phyloP scores from a whole-genome alignment of 2,113 vertebrate genomes.

The Phodopus roborovskii region DNA sequence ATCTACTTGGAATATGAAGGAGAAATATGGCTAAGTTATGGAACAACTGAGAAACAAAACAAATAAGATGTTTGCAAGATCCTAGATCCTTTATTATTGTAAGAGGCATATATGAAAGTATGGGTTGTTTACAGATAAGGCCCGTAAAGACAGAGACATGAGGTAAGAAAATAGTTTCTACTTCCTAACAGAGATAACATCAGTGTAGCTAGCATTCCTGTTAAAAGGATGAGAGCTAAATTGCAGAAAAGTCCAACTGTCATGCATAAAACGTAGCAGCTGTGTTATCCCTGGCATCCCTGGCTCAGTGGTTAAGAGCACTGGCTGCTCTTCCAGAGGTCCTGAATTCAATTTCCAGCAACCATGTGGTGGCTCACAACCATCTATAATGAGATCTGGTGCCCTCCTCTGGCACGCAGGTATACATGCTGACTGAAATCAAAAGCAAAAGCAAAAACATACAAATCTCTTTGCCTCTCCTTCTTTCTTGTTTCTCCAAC shows the following conservation, averaged over 20 bases:
- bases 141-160: not conserved
- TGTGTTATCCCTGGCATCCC: not conserved
- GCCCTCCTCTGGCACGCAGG: too few relatives aligned
- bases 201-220: not conserved
- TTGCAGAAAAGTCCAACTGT: not conserved
- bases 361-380: too few relatives aligned
- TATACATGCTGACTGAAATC: too few relatives aligned
- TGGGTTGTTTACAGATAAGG: not conserved
- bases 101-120: not conserved
- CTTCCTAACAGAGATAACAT: not conserved
- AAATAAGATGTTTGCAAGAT: not conserved
- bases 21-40: not conserved
- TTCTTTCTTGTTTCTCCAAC: too few relatives aligned
- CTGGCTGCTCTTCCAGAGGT: too few relatives aligned
- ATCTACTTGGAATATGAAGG: not conserved
- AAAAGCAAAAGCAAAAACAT: too few relatives aligned
- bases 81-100: not conserved
- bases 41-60: slow-evolving; percentile 4
- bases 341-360: too few relatives aligned
- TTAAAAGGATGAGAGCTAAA: not conserved
- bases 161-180: not conserved
- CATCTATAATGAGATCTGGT: too few relatives aligned
- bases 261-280: not conserved
- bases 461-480: too few relatives aligned
- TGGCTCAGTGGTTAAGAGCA: too few relatives aligned